phyloP scores from a whole-genome alignment of 2,113 vertebrate species.

The Brachyhypopomus gauderio region DNA sequence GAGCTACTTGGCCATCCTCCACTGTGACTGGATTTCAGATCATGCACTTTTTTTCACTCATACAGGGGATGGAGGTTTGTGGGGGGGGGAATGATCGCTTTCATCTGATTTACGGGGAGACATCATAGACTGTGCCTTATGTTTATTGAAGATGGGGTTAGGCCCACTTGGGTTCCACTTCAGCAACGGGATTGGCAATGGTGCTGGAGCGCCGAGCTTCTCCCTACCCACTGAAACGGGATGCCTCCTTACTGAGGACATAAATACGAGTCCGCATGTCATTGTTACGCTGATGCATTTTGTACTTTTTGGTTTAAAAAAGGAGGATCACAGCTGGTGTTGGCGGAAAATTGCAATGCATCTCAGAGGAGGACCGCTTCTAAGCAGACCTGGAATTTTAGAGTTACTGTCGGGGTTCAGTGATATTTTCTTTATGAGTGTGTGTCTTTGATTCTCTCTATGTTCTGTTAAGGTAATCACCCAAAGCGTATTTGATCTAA shows the following conservation, averaged over 20 bases:
- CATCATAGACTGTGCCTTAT: conserved; percentile 40
- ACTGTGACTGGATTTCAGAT: conserved; percentile 51
- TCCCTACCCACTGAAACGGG: neutral
- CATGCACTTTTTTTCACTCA: conserved; percentile 32
- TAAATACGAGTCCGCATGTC: conserved; percentile 13
- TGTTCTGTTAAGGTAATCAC: conserved; percentile 44
- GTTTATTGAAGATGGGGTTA: conserved; percentile 36
- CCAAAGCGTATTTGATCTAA: neutral
- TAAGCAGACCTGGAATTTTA: conserved; percentile 17
- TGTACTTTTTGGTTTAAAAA: conserved; percentile 4
- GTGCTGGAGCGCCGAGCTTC: neutral
- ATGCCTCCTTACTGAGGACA: conserved; percentile 5
- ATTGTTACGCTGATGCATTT: conserved; percentile 2
- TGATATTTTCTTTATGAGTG: neutral
- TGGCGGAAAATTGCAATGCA: neutral
- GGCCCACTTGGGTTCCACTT: conserved; percentile 14
- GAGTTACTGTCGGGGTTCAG: conserved; percentile 8
- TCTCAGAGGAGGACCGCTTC: conserved; percentile 14
- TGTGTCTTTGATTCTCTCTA: conserved; percentile 13
- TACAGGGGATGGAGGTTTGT: no score
- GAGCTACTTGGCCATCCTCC: conserved; percentile 54
- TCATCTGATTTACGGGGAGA: conserved; percentile 51
- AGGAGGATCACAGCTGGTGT: conserved; percentile 21
- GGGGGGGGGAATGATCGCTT: conserved; percentile 20
- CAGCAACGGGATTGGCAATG: conserved; percentile 22